Percentiles rank a stretch among this genome's conserved stretches.
Evolutionary conservation across 2,797 vertebrate genomes (phyloP).

Genomic region (Anguilla anguilla): DNA sequence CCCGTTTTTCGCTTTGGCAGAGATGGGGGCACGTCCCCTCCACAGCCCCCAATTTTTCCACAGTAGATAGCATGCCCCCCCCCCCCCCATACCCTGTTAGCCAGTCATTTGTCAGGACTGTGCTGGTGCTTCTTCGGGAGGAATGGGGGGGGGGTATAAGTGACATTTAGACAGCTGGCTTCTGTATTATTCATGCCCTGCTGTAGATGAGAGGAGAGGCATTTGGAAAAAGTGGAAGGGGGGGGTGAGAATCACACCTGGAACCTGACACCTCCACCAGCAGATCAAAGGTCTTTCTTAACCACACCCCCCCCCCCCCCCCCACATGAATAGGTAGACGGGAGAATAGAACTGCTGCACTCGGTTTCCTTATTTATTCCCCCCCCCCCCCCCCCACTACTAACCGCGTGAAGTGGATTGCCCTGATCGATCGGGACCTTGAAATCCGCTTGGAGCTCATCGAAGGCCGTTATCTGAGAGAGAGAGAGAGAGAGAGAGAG

Average conservation of each 20-base stretch:
- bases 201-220: slow-evolving; percentile 39
- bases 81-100: background rate
- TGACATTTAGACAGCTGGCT: slow-evolving; percentile 43
- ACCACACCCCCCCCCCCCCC: background rate
- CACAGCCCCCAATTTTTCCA: background rate
- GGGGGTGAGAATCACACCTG: slow-evolving; percentile 44
- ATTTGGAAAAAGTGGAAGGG: background rate
- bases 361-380: background rate
- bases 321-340: background rate
- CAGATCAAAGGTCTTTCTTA: background rate
- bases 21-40: background rate
- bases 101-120: background rate
- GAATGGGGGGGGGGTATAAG: slow-evolving; percentile 22
- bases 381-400: slow-evolving; percentile 48
- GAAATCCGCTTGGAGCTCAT: slow-evolving; percentile 95
- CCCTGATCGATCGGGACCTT: slow-evolving; percentile 97
- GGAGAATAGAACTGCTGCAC: background rate
- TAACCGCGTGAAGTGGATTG: slow-evolving; percentile 92
- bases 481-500: slow-evolving; percentile 2
- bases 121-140: slow-evolving; percentile 29
- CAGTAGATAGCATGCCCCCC: background rate
- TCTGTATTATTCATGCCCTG: slow-evolving; percentile 51
- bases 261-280: slow-evolving; percentile 15
- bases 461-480: slow-evolving; percentile 94
- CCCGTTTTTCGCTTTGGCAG: background rate